Evolutionary conservation across 2,113 vertebrate genomes (phyloP).

Genomic region (Pholis gunnellus): DNA sequence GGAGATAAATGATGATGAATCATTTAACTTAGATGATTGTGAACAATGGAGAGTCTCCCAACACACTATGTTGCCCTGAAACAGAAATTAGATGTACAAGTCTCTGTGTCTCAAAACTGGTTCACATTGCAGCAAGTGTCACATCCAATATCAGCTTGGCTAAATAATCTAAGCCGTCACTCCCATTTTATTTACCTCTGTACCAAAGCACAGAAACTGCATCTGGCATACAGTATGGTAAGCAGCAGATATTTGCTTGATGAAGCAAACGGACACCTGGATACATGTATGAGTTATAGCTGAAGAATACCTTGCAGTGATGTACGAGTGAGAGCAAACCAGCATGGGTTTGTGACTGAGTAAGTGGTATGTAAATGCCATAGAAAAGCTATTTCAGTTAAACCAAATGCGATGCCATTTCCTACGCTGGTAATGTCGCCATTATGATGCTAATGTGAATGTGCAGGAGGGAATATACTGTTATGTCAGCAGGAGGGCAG

Average conservation of each 20-base stretch:
- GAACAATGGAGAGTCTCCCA: not conserved
- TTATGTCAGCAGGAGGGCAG: constrained; percentile 56
- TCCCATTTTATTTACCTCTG: constrained; percentile 26
- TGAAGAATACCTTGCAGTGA: constrained; percentile 30
- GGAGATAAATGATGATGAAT: constrained; percentile 2
- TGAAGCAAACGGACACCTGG: constrained; percentile 31
- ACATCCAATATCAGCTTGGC: constrained; percentile 8
- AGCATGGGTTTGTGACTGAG: constrained; percentile 55
- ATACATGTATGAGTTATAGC: constrained; percentile 24
- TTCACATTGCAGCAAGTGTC: constrained; percentile 12
- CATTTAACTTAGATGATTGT: not conserved
- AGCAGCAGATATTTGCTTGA: constrained; percentile 37
- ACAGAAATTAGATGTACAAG: not conserved
- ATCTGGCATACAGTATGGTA: constrained; percentile 34
- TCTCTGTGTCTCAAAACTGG: not conserved
- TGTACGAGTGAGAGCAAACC: constrained; percentile 52
- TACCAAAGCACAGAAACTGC: constrained; percentile 21
- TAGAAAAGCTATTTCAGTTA: constrained; percentile 53
- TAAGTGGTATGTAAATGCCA: constrained; percentile 70
- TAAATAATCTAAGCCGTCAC: not conserved
- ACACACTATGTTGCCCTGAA: not conserved
- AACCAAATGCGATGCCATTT: constrained; percentile 69
- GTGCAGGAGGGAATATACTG: constrained; percentile 60
- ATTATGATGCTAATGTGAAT: constrained; percentile 74
- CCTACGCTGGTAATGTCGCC: constrained; percentile 54